Conservation (phyloP, 2,797 vertebrate species). For the Macropodus opercularis region DNA sequence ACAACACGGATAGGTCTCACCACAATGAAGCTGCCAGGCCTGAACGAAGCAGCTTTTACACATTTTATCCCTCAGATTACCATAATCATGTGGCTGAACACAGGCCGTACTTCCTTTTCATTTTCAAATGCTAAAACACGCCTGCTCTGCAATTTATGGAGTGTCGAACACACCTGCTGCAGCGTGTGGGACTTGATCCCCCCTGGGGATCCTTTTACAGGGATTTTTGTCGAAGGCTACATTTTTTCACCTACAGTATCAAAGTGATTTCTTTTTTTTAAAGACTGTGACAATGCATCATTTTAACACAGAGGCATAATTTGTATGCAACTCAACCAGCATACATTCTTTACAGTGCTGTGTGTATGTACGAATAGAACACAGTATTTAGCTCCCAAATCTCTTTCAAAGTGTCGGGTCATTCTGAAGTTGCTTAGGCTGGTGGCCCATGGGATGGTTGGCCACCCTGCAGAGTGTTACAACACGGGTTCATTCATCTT, state of each 20-base stretch:
- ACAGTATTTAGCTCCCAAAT: constrained; percentile 14
- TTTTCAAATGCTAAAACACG: constrained; percentile 26
- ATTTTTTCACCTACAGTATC: not conserved
- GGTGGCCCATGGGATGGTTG: constrained; percentile 38
- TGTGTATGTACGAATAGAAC: not conserved
- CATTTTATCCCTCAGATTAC: constrained; percentile 29
- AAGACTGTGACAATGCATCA: too few species aligned
- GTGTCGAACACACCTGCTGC: not conserved
- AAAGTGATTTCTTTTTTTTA: too few species aligned
- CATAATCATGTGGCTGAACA: constrained; percentile 31
- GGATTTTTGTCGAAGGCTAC: not conserved
- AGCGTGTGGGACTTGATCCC: constrained; percentile 11
- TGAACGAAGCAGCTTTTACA: constrained; percentile 32
- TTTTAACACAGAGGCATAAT: not conserved
- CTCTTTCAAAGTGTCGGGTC: constrained; percentile 11
- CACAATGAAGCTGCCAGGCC: constrained; percentile 44
- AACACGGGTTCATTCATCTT: constrained; percentile 73
- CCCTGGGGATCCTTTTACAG: constrained; percentile 1
- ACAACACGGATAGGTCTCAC: constrained; percentile 16
- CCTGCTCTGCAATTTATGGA: constrained; percentile 18
- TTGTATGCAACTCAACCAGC: constrained; percentile 4
- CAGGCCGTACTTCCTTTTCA: constrained; percentile 5
- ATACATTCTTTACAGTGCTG: not conserved
- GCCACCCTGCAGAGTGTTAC: constrained; percentile 44
- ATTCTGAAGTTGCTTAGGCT: constrained; percentile 16